A percentile compares a stretch with the other conserved stretches of the same genome.
phyloP scores from a whole-genome alignment of 2,888 invertebrate species.

The Rugalucina vietnamica region DNA sequence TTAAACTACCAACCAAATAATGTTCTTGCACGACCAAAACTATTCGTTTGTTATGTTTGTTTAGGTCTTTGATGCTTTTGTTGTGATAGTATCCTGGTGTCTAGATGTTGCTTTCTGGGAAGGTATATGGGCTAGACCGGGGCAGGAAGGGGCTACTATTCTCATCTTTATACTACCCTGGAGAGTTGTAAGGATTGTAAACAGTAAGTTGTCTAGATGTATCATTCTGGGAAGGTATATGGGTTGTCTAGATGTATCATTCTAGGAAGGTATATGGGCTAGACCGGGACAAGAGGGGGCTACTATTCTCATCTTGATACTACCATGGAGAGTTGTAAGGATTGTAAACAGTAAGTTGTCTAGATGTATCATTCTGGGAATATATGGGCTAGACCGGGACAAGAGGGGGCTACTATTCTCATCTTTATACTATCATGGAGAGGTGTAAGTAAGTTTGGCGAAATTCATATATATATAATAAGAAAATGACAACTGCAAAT shows the following conservation, averaged over 20 bases:
- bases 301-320: constrained; percentile 75
- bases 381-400: constrained; percentile 79
- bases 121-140: constrained; percentile 80
- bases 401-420: constrained; percentile 76
- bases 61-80: constrained; percentile 78
- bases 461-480: too few species aligned
- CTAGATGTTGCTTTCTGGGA: constrained; percentile 78
- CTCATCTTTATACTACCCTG: constrained; percentile 79
- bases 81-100: constrained; percentile 78
- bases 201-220: constrained; percentile 79
- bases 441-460: too few species aligned
- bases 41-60: too few species aligned
- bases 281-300: constrained; percentile 77
- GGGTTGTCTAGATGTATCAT: constrained; percentile 76
- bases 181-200: constrained; percentile 80
- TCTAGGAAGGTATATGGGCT: constrained; percentile 79
- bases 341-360: constrained; percentile 79
- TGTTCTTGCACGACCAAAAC: too few species aligned
- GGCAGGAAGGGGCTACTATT: constrained; percentile 76
- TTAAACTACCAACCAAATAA: background rate
- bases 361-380: constrained; percentile 78
- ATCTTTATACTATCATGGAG: constrained; percentile 80
- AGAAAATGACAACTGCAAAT: too few species aligned
- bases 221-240: constrained; percentile 78
- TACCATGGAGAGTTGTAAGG: constrained; percentile 80